phyloP scores from a whole-genome alignment of 2,113 vertebrate species.

The Nothoprocta perdicaria region DNA sequence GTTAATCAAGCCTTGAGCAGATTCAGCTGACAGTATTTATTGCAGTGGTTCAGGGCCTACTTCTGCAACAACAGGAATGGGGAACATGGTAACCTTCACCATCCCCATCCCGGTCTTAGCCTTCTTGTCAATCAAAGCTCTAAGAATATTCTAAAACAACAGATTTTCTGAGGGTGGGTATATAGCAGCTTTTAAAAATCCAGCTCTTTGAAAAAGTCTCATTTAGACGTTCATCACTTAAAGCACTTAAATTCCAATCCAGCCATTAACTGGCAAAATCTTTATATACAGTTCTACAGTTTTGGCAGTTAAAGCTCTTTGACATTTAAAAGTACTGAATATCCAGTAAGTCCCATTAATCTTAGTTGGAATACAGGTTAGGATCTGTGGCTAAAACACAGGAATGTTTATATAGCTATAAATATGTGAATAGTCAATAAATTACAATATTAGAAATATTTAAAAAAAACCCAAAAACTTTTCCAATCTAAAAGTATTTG shows the following conservation, averaged over 20 bases:
- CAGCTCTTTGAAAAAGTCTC: neutral
- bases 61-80: conserved; percentile 34
- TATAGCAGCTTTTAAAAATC: conserved; percentile 9
- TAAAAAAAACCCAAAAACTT: neutral
- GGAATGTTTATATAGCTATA: neutral
- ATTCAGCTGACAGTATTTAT: neutral
- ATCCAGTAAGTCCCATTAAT: neutral
- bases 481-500: neutral
- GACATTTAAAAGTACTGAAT: neutral
- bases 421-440: neutral
- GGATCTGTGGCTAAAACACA: neutral
- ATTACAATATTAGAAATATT: neutral
- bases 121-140: conserved; percentile 58
- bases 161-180: conserved; percentile 60
- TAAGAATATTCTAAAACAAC: conserved; percentile 46
- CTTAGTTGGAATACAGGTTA: neutral
- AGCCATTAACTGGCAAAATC: neutral
- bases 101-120: neutral
- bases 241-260: neutral
- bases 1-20: neutral
- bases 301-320: neutral
- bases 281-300: neutral
- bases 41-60: neutral
- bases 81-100: conserved; percentile 17
- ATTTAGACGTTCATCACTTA: neutral